Conservation (phyloP, 53 echinoderm and acorn worm species). For the Luidia sarsii region DNA sequence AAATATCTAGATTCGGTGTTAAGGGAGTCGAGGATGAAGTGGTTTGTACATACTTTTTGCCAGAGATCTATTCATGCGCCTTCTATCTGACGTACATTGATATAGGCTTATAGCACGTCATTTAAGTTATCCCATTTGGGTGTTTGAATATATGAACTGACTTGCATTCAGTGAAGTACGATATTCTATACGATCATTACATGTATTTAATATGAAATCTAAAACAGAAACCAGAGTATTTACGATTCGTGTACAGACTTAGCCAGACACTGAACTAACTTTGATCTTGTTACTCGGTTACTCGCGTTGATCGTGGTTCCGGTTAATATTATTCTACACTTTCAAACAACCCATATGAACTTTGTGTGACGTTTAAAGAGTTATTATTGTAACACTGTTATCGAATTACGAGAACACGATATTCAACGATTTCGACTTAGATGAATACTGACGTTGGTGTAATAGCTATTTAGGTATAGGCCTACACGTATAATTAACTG, state of each 20-base stretch:
- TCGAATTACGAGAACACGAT: too few relatives aligned
- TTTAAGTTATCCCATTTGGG: slow-evolving; percentile 35
- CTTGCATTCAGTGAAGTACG: slow-evolving; percentile 22
- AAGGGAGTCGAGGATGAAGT: not conserved
- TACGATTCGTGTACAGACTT: slow-evolving; percentile 48
- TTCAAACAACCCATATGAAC: slow-evolving; percentile 12
- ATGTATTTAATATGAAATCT: slow-evolving; percentile 16
- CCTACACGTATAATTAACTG: slow-evolving; percentile 15
- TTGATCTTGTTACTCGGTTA: not conserved
- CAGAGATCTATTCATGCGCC: not conserved
- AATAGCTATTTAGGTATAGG: slow-evolving; percentile 7
- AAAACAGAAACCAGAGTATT: not conserved
- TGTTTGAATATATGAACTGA: slow-evolving; percentile 1
- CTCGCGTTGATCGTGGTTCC: slow-evolving; percentile 43
- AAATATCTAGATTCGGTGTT: slow-evolving; percentile 3
- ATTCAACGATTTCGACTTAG: slow-evolving; percentile 22
- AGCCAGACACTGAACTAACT: slow-evolving; percentile 9
- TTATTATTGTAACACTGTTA: not conserved
- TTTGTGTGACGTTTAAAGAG: slow-evolving; percentile 15
- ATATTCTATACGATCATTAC: slow-evolving; percentile 5
- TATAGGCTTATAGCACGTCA: too few relatives aligned
- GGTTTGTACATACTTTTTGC: not conserved
- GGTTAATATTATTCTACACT: not conserved
- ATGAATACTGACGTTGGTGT: slow-evolving; percentile 30
- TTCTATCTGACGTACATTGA: not conserved